phyloP scores from a whole-genome alignment of 2,888 invertebrate species.

The Aradus depressus region DNA sequence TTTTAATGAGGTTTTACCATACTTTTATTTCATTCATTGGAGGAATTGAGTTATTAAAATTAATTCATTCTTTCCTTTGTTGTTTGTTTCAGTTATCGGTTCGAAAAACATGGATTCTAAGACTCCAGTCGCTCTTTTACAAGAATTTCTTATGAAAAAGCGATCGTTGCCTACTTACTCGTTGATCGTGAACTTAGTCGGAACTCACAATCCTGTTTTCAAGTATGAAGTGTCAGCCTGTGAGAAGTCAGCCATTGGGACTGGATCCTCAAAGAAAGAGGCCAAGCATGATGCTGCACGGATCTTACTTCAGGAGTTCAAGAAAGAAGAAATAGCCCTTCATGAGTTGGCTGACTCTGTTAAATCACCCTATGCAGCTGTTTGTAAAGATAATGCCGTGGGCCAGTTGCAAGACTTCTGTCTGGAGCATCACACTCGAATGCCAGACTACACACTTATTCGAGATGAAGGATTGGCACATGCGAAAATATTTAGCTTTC shows the following conservation, averaged over 20 bases:
- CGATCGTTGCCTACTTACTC: slow-evolving; percentile 44
- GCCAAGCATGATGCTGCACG: slow-evolving; percentile 50
- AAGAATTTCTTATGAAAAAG: slow-evolving; percentile 51
- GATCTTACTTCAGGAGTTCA: slow-evolving; percentile 39
- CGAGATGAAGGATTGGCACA: slow-evolving; percentile 57
- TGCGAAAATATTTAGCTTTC: slow-evolving; percentile 48
- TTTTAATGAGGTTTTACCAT: too few species aligned
- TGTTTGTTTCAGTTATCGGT: too few species aligned
- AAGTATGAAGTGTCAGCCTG: slow-evolving; percentile 30
- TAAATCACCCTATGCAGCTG: slow-evolving; percentile 30
- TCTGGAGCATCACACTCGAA: slow-evolving; percentile 39
- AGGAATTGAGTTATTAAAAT: too few species aligned
- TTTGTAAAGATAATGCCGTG: slow-evolving; percentile 31
- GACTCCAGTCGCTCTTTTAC: slow-evolving; percentile 53
- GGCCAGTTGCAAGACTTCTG: slow-evolving; percentile 35
- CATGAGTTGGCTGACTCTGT: slow-evolving; percentile 27
- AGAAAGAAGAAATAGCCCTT: slow-evolving; percentile 34
- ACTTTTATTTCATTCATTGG: too few species aligned
- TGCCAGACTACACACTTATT: slow-evolving; percentile 44
- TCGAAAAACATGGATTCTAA: slow-evolving; percentile 41
- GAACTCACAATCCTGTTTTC: slow-evolving; percentile 31
- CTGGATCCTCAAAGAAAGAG: slow-evolving; percentile 45
- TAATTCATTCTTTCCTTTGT: too few species aligned
- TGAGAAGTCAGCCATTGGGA: slow-evolving; percentile 34
- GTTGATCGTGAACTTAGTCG: slow-evolving; percentile 43